These are phyloP conservation scores for Eidolon dupreanum DNA, from an alignment of 2,797 vertebrate genomes.

Conservation along the genomic window DNA sequence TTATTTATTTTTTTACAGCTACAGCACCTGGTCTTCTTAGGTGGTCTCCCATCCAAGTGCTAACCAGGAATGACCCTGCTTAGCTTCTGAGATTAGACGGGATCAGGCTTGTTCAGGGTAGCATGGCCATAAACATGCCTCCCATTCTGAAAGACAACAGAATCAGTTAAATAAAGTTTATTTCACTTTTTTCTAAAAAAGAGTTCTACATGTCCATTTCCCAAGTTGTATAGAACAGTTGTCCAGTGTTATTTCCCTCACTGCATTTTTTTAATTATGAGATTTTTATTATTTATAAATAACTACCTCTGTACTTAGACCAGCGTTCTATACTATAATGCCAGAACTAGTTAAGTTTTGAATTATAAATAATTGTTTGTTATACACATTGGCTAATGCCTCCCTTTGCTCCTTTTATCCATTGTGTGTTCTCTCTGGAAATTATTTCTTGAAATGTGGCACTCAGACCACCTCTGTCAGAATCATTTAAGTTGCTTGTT, in stretches of 20 bases:
- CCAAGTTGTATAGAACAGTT: neutral
- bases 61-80: too few species aligned
- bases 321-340: neutral
- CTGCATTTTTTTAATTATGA: neutral
- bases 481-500: neutral
- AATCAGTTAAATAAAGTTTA: neutral
- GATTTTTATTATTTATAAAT: slow-evolving; percentile 12
- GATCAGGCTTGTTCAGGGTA: too few species aligned
- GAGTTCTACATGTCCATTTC: neutral
- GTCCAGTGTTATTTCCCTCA: neutral
- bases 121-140: neutral
- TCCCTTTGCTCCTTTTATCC: slow-evolving; percentile 26
- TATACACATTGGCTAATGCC: slow-evolving; percentile 15
- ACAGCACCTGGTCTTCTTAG: too few species aligned
- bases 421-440: neutral
- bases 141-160: neutral
- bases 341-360: slow-evolving; percentile 57
- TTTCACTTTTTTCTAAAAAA: neutral
- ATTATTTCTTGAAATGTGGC: neutral
- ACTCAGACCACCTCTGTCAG: slow-evolving; percentile 38
- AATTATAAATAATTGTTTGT: slow-evolving; percentile 45
- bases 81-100: too few species aligned
- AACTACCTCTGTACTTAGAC: slow-evolving; percentile 22
- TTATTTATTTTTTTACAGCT: too few species aligned
- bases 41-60: too few species aligned